Conservation (phyloP, 92 coral and sea anemone species). For the Palythoa heliodiscus region DNA sequence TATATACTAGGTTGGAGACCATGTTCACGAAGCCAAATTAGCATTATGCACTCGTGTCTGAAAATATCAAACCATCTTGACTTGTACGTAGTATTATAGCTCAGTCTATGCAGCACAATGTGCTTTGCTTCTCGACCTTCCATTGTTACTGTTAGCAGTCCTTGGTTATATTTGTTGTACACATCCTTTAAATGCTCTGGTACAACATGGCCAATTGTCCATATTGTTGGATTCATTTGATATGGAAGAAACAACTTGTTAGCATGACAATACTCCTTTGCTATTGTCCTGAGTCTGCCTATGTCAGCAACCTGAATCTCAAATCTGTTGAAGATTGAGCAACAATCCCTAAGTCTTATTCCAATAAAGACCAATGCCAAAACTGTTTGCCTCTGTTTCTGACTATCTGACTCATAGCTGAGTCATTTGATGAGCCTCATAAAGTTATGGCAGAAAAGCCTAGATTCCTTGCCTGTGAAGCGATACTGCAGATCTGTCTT, state of each 20-base stretch:
- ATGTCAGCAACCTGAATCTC: not conserved
- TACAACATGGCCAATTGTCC: conserved; percentile 2
- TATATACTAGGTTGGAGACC: not conserved
- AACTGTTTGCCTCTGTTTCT: not conserved
- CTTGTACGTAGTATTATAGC: conserved; percentile 1
- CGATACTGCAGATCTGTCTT: conserved; percentile 3
- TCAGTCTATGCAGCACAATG: conserved; percentile 2
- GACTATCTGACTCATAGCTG: not conserved
- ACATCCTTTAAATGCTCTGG: not conserved
- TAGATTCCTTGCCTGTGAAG: conserved; percentile 4
- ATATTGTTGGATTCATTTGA: conserved; percentile 6
- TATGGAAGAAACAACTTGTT: not conserved
- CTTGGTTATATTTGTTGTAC: not conserved
- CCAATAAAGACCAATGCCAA: conserved; percentile 13
- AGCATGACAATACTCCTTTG: not conserved
- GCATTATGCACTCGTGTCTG: not conserved
- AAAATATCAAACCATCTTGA: conserved; percentile 8
- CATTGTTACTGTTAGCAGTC: conserved; percentile 7
- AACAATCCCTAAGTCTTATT: conserved; percentile 3
- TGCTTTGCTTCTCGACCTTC: not conserved
- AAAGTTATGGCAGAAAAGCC: conserved; percentile 2
- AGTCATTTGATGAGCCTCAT: not conserved
- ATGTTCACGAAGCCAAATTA: conserved; percentile 1
- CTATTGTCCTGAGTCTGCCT: not conserved
- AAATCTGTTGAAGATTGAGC: not conserved